phyloP scores from a whole-genome alignment of 2,113 vertebrate species.

The Paralichthys olivaceus region DNA sequence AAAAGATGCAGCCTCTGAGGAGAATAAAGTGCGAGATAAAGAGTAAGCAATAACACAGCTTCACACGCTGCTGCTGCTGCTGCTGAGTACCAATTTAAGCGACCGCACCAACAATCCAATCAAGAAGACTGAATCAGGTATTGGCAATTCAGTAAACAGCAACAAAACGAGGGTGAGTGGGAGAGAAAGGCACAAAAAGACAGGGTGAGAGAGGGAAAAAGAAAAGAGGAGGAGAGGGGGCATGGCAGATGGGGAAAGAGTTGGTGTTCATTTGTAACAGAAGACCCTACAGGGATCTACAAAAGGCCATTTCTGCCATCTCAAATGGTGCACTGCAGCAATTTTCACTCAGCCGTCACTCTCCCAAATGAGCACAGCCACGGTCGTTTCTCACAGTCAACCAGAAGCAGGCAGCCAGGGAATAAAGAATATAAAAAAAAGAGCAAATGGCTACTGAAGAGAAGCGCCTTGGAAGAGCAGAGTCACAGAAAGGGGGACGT shows the following conservation, averaged over 20 bases:
- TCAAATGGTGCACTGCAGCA: conserved; percentile 76
- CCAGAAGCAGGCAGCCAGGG: conserved; percentile 19
- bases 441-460: neutral
- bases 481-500: neutral
- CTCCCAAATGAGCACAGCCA: conserved; percentile 45
- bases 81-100: conserved; percentile 23
- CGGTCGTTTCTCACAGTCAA: conserved; percentile 40
- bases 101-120: conserved; percentile 17
- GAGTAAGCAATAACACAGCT: conserved; percentile 10
- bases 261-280: conserved; percentile 57
- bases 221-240: neutral
- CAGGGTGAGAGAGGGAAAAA: neutral
- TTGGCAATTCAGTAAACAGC: conserved; percentile 4
- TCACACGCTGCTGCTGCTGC: conserved; percentile 8
- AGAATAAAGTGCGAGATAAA: neutral
- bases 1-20: neutral
- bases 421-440: conserved; percentile 35
- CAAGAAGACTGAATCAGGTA: conserved; percentile 21
- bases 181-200: conserved; percentile 16
- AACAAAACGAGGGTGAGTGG: conserved; percentile 12
- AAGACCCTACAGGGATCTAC: conserved; percentile 68
- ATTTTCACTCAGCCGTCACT: conserved; percentile 44
- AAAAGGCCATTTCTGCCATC: conserved; percentile 66
- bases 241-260: conserved; percentile 24
- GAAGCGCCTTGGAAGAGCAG: neutral